These are phyloP conservation scores for Meiosimyza decipiens DNA, from an alignment of 2,888 invertebrate genomes.

Conservation along the genomic window DNA sequence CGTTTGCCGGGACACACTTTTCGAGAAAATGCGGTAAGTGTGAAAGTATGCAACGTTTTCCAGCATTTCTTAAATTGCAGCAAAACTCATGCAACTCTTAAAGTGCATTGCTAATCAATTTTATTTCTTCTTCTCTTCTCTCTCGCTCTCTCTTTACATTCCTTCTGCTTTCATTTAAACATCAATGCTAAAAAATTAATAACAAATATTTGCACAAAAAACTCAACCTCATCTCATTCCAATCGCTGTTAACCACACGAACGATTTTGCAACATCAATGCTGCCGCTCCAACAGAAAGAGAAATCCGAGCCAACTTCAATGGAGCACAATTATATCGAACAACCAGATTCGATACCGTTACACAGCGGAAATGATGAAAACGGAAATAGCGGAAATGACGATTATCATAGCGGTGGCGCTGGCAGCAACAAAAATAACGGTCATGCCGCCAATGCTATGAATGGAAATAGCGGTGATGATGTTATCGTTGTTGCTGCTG, in stretches of 20 bases:
- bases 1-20: constrained; percentile 58
- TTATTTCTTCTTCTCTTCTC: not conserved
- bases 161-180: constrained; percentile 19
- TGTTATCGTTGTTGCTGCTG: not conserved
- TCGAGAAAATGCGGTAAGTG: constrained; percentile 39
- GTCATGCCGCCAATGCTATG: constrained; percentile 31
- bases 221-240: constrained; percentile 29
- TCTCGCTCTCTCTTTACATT: not conserved
- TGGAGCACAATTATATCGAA: constrained; percentile 67
- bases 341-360: constrained; percentile 65
- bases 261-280: constrained; percentile 30
- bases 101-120: not conserved
- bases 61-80: not conserved
- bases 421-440: constrained; percentile 44
- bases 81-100: not conserved
- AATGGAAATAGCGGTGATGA: constrained; percentile 38
- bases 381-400: constrained; percentile 66
- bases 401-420: constrained; percentile 61
- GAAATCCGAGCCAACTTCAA: constrained; percentile 62
- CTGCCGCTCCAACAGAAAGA: constrained; percentile 54
- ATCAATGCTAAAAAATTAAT: constrained; percentile 46
- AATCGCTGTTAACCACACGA: constrained; percentile 38
- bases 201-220: constrained; percentile 33
- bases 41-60: not conserved
- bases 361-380: constrained; percentile 65